Conservation (phyloP, 2,888 invertebrate genomes). For the Sinodicranocentrus sp. region DNA sequence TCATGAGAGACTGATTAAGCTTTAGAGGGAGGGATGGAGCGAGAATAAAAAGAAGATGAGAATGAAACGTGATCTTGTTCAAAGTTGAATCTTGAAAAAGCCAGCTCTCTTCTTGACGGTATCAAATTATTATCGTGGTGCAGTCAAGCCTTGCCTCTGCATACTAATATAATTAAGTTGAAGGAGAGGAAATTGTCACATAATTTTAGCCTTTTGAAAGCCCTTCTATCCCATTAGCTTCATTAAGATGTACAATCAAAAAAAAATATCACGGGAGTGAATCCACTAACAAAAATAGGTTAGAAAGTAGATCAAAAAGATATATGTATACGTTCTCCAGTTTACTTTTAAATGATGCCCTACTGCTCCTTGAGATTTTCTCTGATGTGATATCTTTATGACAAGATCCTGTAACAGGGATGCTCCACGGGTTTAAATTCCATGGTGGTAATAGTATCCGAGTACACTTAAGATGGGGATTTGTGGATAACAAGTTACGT, state of each 20-base stretch:
- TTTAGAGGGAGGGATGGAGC: too few species aligned
- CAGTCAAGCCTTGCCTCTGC: too few species aligned
- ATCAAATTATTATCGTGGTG: too few species aligned
- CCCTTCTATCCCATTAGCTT: too few species aligned
- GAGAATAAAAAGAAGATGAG: too few species aligned
- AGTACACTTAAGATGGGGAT: not conserved
- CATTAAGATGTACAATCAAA: too few species aligned
- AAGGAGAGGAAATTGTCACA: slow-evolving; percentile 53
- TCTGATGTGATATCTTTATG: slow-evolving; percentile 43
- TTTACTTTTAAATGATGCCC: not conserved
- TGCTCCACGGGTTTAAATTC: not conserved
- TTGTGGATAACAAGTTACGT: not conserved
- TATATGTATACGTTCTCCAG: not conserved
- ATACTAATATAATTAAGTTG: slow-evolving; percentile 24
- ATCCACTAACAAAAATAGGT: not conserved
- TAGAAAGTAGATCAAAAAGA: not conserved
- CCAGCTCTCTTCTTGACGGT: too few species aligned
- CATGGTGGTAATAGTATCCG: not conserved
- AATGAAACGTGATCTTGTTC: too few species aligned
- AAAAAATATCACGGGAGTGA: too few species aligned
- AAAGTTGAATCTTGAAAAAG: not conserved
- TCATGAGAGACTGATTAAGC: too few species aligned
- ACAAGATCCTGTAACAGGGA: slow-evolving; percentile 39
- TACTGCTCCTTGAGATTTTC: slow-evolving; percentile 2
- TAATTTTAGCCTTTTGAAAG: too few species aligned